A percentile compares a stretch with the other conserved stretches of the same genome.
phyloP scores from a whole-genome alignment of 2,797 vertebrate genomes.

The Ctenopoma kingsleyae region DNA sequence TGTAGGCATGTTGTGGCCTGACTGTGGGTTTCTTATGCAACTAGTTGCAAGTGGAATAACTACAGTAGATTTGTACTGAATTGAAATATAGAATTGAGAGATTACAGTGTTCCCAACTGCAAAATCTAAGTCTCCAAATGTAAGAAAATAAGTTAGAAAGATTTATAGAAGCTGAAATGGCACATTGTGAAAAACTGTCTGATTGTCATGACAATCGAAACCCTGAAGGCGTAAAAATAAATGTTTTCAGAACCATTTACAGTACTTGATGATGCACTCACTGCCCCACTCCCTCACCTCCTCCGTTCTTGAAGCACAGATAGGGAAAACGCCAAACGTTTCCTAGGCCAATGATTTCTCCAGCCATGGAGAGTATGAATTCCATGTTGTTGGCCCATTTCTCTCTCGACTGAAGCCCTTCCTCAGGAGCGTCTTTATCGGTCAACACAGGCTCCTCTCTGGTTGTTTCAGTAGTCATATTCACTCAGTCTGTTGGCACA shows the following conservation, averaged over 20 bases:
- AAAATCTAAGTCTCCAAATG: not conserved
- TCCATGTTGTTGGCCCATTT: slow-evolving; percentile 93
- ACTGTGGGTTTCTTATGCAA: not conserved
- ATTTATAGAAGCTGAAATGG: not conserved
- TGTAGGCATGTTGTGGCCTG: not conserved
- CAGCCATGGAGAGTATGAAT: slow-evolving; percentile 91
- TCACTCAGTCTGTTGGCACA: slow-evolving; percentile 28
- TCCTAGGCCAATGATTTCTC: slow-evolving; percentile 92
- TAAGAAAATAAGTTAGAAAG: not conserved
- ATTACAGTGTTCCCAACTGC: not conserved
- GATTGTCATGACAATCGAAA: not conserved
- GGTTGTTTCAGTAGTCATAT: slow-evolving; percentile 67
- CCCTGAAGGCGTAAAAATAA: no score
- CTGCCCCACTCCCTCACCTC: slow-evolving; percentile 75
- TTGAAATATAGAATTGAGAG: not conserved
- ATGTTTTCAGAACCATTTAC: not conserved
- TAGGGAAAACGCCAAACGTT: slow-evolving; percentile 94
- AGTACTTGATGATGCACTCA: not conserved
- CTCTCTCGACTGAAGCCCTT: slow-evolving; percentile 78
- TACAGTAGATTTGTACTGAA: not conserved
- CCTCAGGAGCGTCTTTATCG: slow-evolving; percentile 33
- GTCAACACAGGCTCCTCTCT: not conserved
- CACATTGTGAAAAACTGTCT: not conserved
- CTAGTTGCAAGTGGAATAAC: not conserved
- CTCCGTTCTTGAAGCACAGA: slow-evolving; percentile 93